A percentile compares a stretch with the other conserved stretches of the same genome.
Evolutionary conservation across 2,113 vertebrate species (phyloP).

Genomic region (Anser cygnoides): DNA sequence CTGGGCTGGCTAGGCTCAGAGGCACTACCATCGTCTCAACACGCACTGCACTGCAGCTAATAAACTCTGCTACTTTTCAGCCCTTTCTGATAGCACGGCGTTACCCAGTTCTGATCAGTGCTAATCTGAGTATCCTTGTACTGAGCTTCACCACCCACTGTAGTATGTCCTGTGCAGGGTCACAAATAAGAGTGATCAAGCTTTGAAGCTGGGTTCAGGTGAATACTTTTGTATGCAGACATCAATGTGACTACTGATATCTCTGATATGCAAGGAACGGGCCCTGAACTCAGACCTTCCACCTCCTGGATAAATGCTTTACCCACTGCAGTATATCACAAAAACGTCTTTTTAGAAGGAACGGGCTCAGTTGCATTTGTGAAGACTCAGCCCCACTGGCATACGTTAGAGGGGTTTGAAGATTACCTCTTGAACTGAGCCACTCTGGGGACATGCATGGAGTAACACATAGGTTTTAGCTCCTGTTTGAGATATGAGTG

Average conservation of each 20-base stretch:
- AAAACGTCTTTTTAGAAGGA: background rate
- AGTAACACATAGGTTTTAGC: background rate
- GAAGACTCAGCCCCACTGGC: background rate
- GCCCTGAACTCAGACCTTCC: background rate
- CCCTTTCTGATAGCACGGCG: background rate
- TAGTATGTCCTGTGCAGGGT: background rate
- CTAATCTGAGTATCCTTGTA: background rate
- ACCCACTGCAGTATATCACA: background rate
- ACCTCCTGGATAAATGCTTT: background rate
- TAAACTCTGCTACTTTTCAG: background rate
- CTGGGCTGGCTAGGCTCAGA: background rate
- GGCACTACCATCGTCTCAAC: fast-evolving
- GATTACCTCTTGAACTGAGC: background rate
- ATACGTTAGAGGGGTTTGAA: background rate
- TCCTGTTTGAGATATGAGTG: background rate
- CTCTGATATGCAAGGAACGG: background rate
- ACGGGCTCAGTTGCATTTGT: background rate
- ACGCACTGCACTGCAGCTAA: fast-evolving
- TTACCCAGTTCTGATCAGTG: background rate
- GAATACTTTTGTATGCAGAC: background rate
- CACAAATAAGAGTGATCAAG: background rate
- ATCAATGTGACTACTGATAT: background rate
- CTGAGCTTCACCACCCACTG: background rate
- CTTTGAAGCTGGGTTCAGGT: background rate
- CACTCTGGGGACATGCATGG: background rate